A percentile compares a stretch with the other conserved stretches of the same genome.
Conservation (phyloP, 2,797 vertebrate species). For the Pipistrellus pipistrellus region DNA sequence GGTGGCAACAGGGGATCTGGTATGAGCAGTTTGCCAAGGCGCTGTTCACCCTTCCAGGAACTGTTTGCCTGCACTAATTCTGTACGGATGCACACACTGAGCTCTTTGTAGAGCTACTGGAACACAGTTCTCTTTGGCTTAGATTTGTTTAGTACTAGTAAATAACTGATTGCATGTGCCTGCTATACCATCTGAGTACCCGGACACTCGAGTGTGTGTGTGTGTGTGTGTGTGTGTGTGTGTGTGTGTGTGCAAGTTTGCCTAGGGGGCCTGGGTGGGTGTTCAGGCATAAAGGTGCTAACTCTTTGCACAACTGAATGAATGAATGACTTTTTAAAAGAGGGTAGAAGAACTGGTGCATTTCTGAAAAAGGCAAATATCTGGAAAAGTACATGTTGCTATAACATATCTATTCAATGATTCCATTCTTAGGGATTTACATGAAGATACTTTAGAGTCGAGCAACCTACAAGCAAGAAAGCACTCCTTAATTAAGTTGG, state of each 20-base stretch:
- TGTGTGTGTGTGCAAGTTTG: too few species aligned
- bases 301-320: background rate
- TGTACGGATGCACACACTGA: constrained; percentile 5
- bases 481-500: background rate
- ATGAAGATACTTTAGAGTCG: background rate
- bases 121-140: background rate
- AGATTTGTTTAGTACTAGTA: constrained; percentile 34
- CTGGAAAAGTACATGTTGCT: background rate
- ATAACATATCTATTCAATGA: background rate
- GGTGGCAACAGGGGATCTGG: constrained; percentile 78
- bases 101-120: constrained; percentile 21
- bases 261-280: background rate
- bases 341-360: background rate
- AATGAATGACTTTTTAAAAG: background rate
- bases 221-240: background rate
- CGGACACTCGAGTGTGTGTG: background rate
- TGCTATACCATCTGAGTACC: background rate
- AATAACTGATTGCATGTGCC: background rate
- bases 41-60: constrained; percentile 68
- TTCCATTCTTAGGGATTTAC: background rate
- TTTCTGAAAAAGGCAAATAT: background rate
- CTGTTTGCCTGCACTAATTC: constrained; percentile 62
- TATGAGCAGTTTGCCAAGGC: constrained; percentile 77
- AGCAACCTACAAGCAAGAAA: background rate
- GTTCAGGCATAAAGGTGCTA: background rate